Base-by-base conservation (phyloP, 2,113 vertebrate species). In the Plecturocebus donacophilus region DNA sequence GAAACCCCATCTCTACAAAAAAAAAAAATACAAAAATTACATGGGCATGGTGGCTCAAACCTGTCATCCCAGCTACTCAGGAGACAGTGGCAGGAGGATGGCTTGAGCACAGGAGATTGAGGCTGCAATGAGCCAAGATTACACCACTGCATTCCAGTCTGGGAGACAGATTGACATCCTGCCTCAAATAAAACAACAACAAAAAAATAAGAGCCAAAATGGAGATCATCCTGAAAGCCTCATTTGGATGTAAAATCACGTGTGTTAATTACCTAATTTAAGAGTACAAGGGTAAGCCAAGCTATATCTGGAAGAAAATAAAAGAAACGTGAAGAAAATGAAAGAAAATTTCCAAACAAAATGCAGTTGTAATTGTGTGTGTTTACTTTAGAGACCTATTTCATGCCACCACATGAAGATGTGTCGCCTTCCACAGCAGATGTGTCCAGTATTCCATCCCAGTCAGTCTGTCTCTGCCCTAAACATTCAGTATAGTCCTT, bases 251-350 rank as follows among this genome's bases (percentile, higher is more conserved):
- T 56, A 86, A 95, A 32, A 91, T 96, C 61, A 47, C 25, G 4
- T 56, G 83, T 80, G 95, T 93, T 96, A 84, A 92, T 93, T 93
- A 80, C 32, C 54, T 95, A 87, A 95, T 86, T 91, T 84, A 97
- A 64, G 85, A 76, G 47, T 56, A 35, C 73, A 84, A 17, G 3
- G 30, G 77, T 30, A 92, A 38, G 75, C 79, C 83, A 97, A 91
- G 54, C 3, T 94, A 45, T 47, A 66, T 30, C 80, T 92, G 38
- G 21, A 90, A 54, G 68, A 17, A 93, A 96, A 93, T 68, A 49
- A 89, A 92, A 93, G 54, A 91, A 77, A n/a, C n/a, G n/a, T n/a
- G 21, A 90, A 54, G 68, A 17, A 93, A 96, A 93, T 68, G 56
- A 89, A 92, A 93, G 54, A 91, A 77, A 89, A 75, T 42, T 92